Evolutionary conservation across 2,113 vertebrate species (phyloP).

Genomic region (Stomatorhinus ivindoensis): DNA sequence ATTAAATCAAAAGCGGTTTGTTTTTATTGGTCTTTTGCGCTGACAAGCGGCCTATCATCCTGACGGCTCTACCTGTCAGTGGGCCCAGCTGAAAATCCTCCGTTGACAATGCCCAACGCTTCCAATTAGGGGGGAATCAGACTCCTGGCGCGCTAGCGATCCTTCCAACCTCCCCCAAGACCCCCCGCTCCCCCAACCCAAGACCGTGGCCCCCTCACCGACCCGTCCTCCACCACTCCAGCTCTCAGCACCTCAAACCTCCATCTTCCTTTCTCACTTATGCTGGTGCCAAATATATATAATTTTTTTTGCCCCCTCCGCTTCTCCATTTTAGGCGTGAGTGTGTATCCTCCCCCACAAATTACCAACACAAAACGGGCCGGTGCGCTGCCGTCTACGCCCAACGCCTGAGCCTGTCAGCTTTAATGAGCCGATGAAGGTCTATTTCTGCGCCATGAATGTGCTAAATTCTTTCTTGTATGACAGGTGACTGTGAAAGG

Average conservation of each 20-base stretch:
- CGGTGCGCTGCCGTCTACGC: slow-evolving; percentile 64
- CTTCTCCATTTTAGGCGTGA: slow-evolving; percentile 35
- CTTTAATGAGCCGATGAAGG: slow-evolving; percentile 99
- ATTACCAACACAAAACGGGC: slow-evolving; percentile 99
- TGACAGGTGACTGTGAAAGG: slow-evolving; percentile 97
- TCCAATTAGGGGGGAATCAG: slow-evolving; percentile 95
- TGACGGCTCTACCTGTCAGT: slow-evolving; percentile 96
- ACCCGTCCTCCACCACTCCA: slow-evolving; percentile 22
- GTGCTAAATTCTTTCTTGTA: slow-evolving; percentile 99
- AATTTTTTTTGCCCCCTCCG: slow-evolving; percentile 45
- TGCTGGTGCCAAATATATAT: slow-evolving; percentile 34
- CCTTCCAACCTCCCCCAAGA: slow-evolving; percentile 71
- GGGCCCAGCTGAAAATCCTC: slow-evolving; percentile 87
- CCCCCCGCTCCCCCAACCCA: slow-evolving; percentile 70
- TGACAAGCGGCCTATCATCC: slow-evolving; percentile 99
- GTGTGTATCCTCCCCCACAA: slow-evolving; percentile 72
- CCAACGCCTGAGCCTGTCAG: slow-evolving; percentile 85
- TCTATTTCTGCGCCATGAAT: slow-evolving; percentile 76
- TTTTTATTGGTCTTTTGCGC: slow-evolving; percentile 99
- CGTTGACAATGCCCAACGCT: slow-evolving; percentile 99
- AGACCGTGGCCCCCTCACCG: slow-evolving; percentile 56
- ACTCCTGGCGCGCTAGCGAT: slow-evolving; percentile 89
- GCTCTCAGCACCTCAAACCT: slow-evolving; percentile 52
- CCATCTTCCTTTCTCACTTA: slow-evolving; percentile 53
- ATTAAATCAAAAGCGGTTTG: slow-evolving; percentile 99